Evolutionary conservation across 2,113 vertebrate species (phyloP).

Genomic region (Coturnix japonica): DNA sequence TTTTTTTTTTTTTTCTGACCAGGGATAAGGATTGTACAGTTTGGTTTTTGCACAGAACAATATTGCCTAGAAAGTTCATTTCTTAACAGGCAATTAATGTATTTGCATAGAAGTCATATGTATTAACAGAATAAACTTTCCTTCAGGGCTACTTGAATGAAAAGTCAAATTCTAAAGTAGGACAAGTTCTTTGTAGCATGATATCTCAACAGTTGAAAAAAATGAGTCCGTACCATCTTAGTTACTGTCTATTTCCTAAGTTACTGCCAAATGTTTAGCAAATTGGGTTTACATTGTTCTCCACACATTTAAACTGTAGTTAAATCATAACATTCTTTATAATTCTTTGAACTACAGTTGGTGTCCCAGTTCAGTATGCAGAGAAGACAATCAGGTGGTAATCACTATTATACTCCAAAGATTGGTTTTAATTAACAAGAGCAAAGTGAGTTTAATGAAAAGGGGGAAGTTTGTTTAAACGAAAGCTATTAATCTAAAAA

Average conservation of each 20-base stretch:
- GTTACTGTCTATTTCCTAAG: not conserved
- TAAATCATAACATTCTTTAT: not conserved
- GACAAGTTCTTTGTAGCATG: constrained; percentile 22
- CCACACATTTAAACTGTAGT: constrained; percentile 1
- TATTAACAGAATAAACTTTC: not conserved
- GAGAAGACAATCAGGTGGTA: not conserved
- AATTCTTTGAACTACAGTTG: not conserved
- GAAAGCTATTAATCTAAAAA: constrained; percentile 23
- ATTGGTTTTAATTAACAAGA: constrained; percentile 52
- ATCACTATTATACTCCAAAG: constrained; percentile 47
- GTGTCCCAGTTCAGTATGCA: not conserved
- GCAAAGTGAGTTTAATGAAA: constrained; percentile 39
- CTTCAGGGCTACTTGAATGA: not conserved
- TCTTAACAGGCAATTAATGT: not conserved
- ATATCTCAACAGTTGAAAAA: not conserved
- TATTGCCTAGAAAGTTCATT: not conserved
- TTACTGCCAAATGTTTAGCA: constrained; percentile 19
- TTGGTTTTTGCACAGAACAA: not conserved
- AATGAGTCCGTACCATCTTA: not conserved
- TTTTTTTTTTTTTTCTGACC: not conserved
- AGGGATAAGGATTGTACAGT: not conserved
- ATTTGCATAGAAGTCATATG: not conserved
- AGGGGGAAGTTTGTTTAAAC: constrained; percentile 39
- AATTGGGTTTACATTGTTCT: constrained; percentile 13
- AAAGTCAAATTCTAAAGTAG: not conserved